Evolutionary conservation across 2,797 vertebrate species (phyloP).

Genomic region (Phaenicophaeus curvirostris): DNA sequence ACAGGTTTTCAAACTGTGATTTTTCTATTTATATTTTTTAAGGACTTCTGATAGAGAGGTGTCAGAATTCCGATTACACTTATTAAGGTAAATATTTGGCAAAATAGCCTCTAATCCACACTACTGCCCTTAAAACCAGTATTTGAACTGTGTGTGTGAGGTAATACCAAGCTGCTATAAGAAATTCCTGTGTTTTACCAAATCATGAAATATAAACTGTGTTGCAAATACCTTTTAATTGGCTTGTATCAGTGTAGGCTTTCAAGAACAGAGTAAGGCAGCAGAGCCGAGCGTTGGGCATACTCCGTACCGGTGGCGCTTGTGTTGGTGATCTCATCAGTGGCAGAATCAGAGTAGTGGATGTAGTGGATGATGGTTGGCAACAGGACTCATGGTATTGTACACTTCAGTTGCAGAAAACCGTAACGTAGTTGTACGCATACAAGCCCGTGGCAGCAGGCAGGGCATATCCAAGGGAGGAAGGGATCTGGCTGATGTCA

Average conservation of each 20-base stretch:
- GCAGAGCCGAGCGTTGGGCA: neutral
- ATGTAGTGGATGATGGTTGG: neutral
- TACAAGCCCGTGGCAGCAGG: neutral
- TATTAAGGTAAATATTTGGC: neutral
- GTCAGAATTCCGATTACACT: neutral
- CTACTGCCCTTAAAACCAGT: neutral
- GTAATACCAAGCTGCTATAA: neutral
- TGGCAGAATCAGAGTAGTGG: neutral
- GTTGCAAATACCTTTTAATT: neutral
- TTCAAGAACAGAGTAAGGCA: neutral
- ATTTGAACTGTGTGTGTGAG: neutral
- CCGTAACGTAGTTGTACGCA: fast-evolving
- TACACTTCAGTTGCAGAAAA: neutral
- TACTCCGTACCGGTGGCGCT: neutral
- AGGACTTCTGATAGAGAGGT: neutral
- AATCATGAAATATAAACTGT: too few relatives aligned
- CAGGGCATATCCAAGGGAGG: neutral
- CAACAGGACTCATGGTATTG: neutral
- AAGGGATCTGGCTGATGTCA: neutral
- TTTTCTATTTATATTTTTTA: neutral
- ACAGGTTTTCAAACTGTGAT: neutral
- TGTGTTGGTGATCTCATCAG: neutral
- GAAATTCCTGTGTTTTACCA: neutral
- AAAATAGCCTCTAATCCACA: neutral
- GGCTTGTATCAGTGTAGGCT: neutral